phyloP scores from a whole-genome alignment of 2,113 vertebrate genomes.

The Antechinus stuartii region DNA sequence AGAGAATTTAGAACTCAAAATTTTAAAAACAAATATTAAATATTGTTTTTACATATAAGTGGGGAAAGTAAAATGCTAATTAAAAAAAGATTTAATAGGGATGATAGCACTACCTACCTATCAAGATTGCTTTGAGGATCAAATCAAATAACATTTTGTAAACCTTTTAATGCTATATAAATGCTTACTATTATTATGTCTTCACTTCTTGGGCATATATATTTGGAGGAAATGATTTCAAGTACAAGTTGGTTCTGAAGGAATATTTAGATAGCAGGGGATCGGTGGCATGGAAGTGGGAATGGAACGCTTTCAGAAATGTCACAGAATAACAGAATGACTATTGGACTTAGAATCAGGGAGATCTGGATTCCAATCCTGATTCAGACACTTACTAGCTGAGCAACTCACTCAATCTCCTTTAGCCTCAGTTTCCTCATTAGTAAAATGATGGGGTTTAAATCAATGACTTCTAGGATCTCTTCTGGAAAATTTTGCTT shows the following conservation, averaged over 20 bases:
- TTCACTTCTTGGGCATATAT: neutral
- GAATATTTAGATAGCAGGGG: neutral
- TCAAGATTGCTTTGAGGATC: neutral
- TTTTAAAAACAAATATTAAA: no score
- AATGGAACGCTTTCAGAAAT: neutral
- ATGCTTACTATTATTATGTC: neutral
- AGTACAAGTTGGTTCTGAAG: neutral
- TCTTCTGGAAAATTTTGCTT: neutral
- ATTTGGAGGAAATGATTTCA: neutral
- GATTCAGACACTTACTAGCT: neutral
- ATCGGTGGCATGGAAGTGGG: neutral
- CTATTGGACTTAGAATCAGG: neutral
- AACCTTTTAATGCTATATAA: neutral
- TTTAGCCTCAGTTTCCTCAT: neutral
- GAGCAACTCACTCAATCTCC: neutral
- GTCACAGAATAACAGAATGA: neutral
- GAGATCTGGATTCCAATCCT: no score
- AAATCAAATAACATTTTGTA: neutral
- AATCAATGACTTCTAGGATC: neutral
- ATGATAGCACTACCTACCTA: neutral
- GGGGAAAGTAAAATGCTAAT: no score
- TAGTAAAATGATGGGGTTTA: neutral
- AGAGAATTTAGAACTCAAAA: no score
- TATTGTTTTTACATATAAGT: no score
- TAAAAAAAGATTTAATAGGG: neutral